Base-by-base conservation (phyloP, 2,113 vertebrate species). In the Thalassarche chlororhynchos region DNA sequence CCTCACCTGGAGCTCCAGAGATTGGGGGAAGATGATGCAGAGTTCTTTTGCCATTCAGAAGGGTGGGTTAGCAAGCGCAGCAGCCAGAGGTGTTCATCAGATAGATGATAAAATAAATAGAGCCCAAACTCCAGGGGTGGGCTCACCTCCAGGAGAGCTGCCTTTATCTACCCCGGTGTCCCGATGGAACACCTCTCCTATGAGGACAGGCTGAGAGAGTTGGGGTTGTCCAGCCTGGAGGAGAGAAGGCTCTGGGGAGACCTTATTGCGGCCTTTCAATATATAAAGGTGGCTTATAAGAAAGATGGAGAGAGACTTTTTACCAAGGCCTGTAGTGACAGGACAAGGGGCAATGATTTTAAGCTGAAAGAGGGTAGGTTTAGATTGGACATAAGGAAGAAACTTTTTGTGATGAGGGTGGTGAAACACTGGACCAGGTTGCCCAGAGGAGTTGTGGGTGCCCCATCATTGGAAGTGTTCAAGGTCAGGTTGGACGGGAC, bases 181-280 rank as follows among this genome's bases (percentile, higher is more conserved):
- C 29, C 0, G 0, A 2, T 58, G 32, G 57, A 83, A 3, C 36
- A 55, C 12, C 51, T 84, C 23, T 78, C 5, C 55, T 52, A 1
- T 24, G 60, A 70, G 18, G 10, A 70, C 6, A 90, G 54, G 12
- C 44, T 55, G 20, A 51, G 46, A 26, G 13, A 36, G 17, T 28
- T 81, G 20, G 13, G 6, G 20, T 64, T 72, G 17, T 80, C 91
- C 64, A 77, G 23, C 40, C 7, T 74, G 55, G 46, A 54, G 65
- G 25, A 80, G 36, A 64, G 36, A 42, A 69, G 19, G 15, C 32
- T 81, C 5, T 2, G 0, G 14, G 14, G 26, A 78, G 13, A 61
- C 17, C 9, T 44, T 10, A 20, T 16, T 6, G n/a, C 1, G 0
- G 40, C n/a, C 26, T 62, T 69, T 32, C 16, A 47, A 2, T 54